These are phyloP conservation scores for Pagetopsis macropterus DNA, from an alignment of 2,797 vertebrate genomes.

Conservation along the genomic window DNA sequence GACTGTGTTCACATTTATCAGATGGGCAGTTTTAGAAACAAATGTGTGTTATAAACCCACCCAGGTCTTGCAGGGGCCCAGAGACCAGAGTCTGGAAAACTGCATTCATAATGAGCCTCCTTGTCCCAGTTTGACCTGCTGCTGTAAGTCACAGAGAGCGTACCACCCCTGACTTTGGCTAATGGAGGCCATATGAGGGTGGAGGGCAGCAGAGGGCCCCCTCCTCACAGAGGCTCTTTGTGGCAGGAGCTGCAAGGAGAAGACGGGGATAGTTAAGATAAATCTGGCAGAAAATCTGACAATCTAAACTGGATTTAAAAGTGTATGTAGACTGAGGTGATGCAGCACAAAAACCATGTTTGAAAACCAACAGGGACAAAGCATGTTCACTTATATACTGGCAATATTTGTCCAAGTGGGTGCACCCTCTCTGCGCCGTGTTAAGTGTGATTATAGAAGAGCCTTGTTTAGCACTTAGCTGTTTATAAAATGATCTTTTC, in stretches of 20 bases:
- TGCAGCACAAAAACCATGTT: constrained; percentile 1
- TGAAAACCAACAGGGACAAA: neutral
- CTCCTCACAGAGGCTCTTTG: constrained; percentile 71
- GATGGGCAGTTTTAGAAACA: constrained; percentile 6
- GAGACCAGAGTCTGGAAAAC: constrained; percentile 31
- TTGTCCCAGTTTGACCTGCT: constrained; percentile 71
- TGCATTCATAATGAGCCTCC: constrained; percentile 65
- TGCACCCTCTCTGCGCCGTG: constrained; percentile 10
- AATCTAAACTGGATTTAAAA: neutral
- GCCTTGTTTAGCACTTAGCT: constrained; percentile 66
- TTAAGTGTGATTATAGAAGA: constrained; percentile 56
- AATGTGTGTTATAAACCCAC: neutral
- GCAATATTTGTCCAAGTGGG: constrained; percentile 57
- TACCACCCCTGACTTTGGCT: constrained; percentile 42
- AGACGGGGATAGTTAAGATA: constrained; percentile 17
- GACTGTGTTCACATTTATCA: constrained; percentile 4
- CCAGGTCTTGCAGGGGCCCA: constrained; percentile 2
- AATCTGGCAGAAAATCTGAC: constrained; percentile 8
- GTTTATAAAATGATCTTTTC: constrained; percentile 78
- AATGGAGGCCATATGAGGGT: constrained; percentile 73
- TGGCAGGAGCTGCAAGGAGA: constrained; percentile 32
- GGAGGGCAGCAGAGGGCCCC: constrained; percentile 28
- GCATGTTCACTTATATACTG: constrained; percentile 36
- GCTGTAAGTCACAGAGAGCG: constrained; percentile 37
- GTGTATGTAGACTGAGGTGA: neutral